These are phyloP conservation scores for Gallinago jamesoni DNA, from an alignment of 2,113 vertebrate species.

Conservation along the genomic window DNA sequence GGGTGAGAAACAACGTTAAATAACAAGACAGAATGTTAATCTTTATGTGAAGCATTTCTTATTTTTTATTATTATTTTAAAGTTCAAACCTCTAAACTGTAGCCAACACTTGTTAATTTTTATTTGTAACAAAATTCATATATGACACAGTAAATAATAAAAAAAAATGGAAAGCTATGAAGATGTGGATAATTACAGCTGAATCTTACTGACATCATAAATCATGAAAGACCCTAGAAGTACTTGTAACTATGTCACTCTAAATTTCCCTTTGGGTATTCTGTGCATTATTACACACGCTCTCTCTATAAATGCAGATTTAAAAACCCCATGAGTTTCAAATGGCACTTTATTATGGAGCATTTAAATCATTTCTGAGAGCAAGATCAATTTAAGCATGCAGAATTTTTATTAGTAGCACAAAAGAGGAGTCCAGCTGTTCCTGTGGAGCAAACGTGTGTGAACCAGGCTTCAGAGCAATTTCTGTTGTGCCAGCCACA, in stretches of 20 bases:
- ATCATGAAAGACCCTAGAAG: conserved; percentile 54
- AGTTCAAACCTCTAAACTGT: conserved; percentile 7
- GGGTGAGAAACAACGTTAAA: neutral
- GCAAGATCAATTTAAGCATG: conserved; percentile 46
- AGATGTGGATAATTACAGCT: neutral
- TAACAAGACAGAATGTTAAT: neutral
- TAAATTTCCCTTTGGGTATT: conserved; percentile 55
- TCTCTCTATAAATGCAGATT: conserved; percentile 56
- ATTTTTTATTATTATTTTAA: conserved; percentile 5
- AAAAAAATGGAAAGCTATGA: neutral
- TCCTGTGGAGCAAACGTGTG: neutral
- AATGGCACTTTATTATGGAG: conserved; percentile 68
- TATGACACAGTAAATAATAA: conserved; percentile 37
- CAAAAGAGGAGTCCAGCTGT: conserved; percentile 49
- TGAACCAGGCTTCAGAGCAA: conserved; percentile 40
- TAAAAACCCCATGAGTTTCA: conserved; percentile 51
- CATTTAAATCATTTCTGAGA: conserved; percentile 69
- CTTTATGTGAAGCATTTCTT: neutral
- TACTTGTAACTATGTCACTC: conserved; percentile 64
- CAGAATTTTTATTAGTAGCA: conserved; percentile 51
- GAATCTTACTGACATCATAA: conserved; percentile 47
- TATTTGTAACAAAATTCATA: conserved; percentile 33
- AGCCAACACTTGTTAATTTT: neutral
- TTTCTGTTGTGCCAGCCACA: conserved; percentile 6
- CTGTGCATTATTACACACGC: conserved; percentile 39